Conservation (phyloP, 2,113 vertebrate species). For the Stegastes partitus region DNA sequence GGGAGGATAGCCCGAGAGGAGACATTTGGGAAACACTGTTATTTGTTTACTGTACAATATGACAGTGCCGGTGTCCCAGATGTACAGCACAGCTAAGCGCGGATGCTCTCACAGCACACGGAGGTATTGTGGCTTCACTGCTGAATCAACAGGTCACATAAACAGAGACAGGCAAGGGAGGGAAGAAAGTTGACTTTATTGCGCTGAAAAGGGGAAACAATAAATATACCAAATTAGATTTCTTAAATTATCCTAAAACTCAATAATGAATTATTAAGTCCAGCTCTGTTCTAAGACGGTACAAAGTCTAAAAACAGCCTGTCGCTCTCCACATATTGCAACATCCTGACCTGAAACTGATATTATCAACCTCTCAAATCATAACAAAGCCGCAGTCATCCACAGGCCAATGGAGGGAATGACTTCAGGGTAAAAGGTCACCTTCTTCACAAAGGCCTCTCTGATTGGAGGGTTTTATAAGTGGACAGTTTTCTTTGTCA, state of each 20-base stretch:
- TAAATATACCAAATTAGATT: rapidly evolving
- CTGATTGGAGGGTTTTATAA: conserved; percentile 39
- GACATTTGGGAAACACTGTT: conserved; percentile 1
- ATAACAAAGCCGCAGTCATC: conserved; percentile 47
- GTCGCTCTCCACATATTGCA: conserved; percentile 12
- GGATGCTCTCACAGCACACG: conserved; percentile 10
- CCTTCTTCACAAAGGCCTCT: conserved; percentile 16
- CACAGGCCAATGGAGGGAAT: conserved; percentile 9
- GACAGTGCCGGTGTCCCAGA: background rate
- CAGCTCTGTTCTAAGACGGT: background rate
- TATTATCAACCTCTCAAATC: conserved; percentile 19
- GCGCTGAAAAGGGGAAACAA: background rate
- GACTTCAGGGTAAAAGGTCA: conserved; percentile 21
- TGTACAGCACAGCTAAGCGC: conserved; percentile 6
- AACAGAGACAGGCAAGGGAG: background rate
- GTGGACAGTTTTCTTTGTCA: conserved; percentile 36
- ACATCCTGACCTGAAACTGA: conserved; percentile 37
- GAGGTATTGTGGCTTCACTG: background rate
- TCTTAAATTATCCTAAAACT: conserved; percentile 2
- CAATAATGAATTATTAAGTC: conserved; percentile 10
- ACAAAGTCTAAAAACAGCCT: background rate
- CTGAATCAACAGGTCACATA: conserved; percentile 4
- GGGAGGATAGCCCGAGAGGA: background rate
- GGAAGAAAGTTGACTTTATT: background rate
- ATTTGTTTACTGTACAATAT: conserved; percentile 12